These are phyloP conservation scores for Hetaerina americana DNA, from an alignment of 1,140 invertebrate genomes.

Conservation along the genomic window DNA sequence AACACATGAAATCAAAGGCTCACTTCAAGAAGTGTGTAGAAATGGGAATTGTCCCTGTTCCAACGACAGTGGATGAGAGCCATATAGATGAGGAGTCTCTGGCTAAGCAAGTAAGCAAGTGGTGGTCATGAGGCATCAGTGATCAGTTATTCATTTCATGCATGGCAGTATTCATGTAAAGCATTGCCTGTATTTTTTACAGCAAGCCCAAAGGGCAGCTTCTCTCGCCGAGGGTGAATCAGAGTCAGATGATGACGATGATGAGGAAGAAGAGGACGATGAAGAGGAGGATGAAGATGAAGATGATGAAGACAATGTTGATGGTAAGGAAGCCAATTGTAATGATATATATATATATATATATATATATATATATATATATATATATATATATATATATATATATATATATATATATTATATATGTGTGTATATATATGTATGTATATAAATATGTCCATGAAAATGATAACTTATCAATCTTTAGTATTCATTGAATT, in stretches of 20 bases:
- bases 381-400: no score
- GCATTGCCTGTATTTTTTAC: no score
- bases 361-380: no score
- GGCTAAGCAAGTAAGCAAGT: constrained; percentile 24
- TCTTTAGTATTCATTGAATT: no score
- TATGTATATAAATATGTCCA: no score
- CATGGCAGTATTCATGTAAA: constrained; percentile 20
- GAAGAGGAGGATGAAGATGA: constrained; percentile 52
- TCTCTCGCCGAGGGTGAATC: constrained; percentile 26
- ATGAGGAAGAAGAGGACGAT: constrained; percentile 44
- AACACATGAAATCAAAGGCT: constrained; percentile 97
- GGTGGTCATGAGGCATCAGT: constrained; percentile 20
- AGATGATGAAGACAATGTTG: constrained; percentile 50
- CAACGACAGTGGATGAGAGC: constrained; percentile 53
- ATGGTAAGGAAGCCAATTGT: constrained; percentile 47
- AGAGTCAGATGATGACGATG: constrained; percentile 43
- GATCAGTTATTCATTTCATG: no score
- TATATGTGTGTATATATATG: no score
- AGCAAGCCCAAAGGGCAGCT: constrained; percentile 13
- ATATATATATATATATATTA: no score
- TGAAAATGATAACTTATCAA: no score
- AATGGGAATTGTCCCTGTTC: constrained; percentile 59
- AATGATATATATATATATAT: no score
- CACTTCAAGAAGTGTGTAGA: constrained; percentile 89
- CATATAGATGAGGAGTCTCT: constrained; percentile 54